These are phyloP conservation scores for Congeria kusceri DNA, from an alignment of 2,888 invertebrate species.

Conservation along the genomic window DNA sequence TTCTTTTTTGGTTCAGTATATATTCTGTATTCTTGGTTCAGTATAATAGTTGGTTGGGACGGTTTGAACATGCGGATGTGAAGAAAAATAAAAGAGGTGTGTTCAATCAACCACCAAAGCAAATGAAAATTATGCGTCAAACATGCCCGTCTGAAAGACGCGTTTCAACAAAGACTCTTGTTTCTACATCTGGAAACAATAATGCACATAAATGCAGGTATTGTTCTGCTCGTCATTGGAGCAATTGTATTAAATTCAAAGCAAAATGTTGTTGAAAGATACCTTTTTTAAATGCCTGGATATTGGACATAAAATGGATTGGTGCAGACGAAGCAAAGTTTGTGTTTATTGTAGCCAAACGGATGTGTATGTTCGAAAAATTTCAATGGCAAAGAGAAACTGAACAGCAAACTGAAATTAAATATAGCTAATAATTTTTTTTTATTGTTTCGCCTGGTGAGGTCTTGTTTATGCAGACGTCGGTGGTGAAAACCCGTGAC, in stretches of 20 bases:
- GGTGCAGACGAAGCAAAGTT: slow-evolving; percentile 26
- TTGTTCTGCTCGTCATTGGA: slow-evolving; percentile 27
- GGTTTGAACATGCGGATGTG: neutral
- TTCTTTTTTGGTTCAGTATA: no score
- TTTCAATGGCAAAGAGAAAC: neutral
- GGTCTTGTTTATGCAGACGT: slow-evolving; percentile 32
- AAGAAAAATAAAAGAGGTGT: no score
- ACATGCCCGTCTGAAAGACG: neutral
- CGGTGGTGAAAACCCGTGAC: neutral
- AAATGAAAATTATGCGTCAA: neutral
- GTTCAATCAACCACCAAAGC: no score
- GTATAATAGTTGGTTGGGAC: neutral
- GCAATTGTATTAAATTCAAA: slow-evolving; percentile 27
- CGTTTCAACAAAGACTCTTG: neutral
- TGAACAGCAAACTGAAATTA: neutral
- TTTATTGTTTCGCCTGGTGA: slow-evolving; percentile 15
- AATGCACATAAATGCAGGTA: slow-evolving; percentile 28
- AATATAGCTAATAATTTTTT: neutral
- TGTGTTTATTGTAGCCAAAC: slow-evolving; percentile 36
- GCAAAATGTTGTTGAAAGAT: slow-evolving; percentile 17
- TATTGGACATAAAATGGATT: slow-evolving; percentile 16
- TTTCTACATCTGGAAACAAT: neutral
- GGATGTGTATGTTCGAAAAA: slow-evolving; percentile 13
- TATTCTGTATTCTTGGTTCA: no score
- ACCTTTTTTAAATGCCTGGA: slow-evolving; percentile 36